phyloP scores from a whole-genome alignment of 2,797 vertebrate species.

The Aeoliscus strigatus region DNA sequence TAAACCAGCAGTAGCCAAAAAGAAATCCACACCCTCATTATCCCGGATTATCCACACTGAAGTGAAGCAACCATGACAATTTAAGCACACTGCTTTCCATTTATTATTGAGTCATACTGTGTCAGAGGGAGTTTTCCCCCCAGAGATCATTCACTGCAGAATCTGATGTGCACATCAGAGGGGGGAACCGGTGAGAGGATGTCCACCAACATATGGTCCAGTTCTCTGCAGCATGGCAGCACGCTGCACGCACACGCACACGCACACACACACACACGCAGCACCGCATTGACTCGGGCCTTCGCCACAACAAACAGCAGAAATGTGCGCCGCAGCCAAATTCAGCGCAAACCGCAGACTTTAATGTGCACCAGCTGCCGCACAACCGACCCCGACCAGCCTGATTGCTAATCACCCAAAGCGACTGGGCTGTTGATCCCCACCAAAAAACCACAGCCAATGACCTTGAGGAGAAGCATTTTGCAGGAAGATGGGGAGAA shows the following conservation, averaged over 20 bases:
- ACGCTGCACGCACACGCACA: constrained; percentile 31
- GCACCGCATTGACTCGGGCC: constrained; percentile 62
- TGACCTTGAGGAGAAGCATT: constrained; percentile 77
- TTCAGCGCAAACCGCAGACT: constrained; percentile 36
- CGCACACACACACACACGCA: constrained; percentile 32
- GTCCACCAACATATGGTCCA: constrained; percentile 37
- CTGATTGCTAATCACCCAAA: constrained; percentile 1
- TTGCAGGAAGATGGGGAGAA: constrained; percentile 38
- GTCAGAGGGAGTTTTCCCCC: no score
- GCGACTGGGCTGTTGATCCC: constrained; percentile 15
- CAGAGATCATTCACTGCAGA: constrained; percentile 33
- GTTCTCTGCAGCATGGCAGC: constrained; percentile 48
- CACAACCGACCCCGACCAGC: background rate
- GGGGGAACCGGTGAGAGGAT: constrained; percentile 5
- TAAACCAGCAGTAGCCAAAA: constrained; percentile 20
- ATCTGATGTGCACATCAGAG: constrained; percentile 11
- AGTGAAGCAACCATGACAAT: background rate
- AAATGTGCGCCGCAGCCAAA: constrained; percentile 44
- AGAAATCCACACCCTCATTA: constrained; percentile 22
- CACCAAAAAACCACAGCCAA: constrained; percentile 37
- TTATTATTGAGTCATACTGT: constrained; percentile 49
- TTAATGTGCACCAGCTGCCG: constrained; percentile 17
- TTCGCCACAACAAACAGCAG: constrained; percentile 48
- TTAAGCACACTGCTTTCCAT: constrained; percentile 3
- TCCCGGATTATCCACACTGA: constrained; percentile 19